phyloP scores from a whole-genome alignment of 2,888 invertebrate species.

The Entomobrya proxima region DNA sequence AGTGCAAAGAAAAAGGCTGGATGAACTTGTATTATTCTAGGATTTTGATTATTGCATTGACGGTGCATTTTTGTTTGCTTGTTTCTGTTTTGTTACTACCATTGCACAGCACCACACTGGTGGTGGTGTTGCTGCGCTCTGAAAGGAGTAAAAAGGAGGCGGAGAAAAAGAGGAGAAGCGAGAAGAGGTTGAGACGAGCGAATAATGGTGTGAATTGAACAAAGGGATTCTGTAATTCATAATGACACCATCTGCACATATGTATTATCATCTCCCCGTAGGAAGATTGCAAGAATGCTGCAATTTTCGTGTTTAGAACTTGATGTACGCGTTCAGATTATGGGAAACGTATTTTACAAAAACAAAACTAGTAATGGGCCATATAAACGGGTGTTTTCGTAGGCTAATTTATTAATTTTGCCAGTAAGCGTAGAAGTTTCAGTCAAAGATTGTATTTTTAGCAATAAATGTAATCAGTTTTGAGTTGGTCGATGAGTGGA shows the following conservation, averaged over 20 bases:
- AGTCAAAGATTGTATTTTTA: no score
- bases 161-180: slow-evolving; percentile 56
- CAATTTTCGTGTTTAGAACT: neutral
- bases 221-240: slow-evolving; percentile 59
- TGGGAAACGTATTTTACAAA: no score
- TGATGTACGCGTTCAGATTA: neutral
- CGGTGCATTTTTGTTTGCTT: slow-evolving; percentile 59
- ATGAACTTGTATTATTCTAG: slow-evolving; percentile 31
- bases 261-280: neutral
- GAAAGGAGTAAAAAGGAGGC: slow-evolving; percentile 59
- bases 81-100: slow-evolving; percentile 51
- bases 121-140: slow-evolving; percentile 35
- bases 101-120: slow-evolving; percentile 7
- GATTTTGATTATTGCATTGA: slow-evolving; percentile 42
- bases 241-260: slow-evolving; percentile 64
- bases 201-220: slow-evolving; percentile 63
- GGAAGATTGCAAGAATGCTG: slow-evolving; percentile 5
- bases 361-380: neutral
- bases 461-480: no score
- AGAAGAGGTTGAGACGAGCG: slow-evolving; percentile 57
- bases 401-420: neutral
- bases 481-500: no score
- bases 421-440: no score
- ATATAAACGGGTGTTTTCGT: neutral
- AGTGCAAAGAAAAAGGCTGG: slow-evolving; percentile 50